Evolutionary conservation across 2,113 vertebrate species (phyloP), one percentile per base, ranked within the genome.

Genomic region (Amazona vittata): DNA sequence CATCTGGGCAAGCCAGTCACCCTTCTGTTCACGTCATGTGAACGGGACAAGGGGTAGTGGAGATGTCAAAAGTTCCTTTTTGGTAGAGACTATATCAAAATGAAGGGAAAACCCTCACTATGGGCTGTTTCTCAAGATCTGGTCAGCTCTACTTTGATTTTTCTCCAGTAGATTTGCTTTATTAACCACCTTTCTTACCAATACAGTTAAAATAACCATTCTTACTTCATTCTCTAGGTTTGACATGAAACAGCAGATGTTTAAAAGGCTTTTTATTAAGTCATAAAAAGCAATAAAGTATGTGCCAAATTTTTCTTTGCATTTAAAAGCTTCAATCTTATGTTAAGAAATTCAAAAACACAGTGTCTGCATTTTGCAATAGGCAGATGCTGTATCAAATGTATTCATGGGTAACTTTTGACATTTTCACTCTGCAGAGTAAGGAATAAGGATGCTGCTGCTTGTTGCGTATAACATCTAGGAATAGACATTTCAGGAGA

Each of bases 391-490:
- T 94, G 93, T 86, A 86, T 4, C 93, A 65, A 81, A 60, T 70
- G 76, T 71, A 47, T 43, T 84, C 41, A 64, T 20, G 24, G 60
- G 73, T 92, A 95, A 97, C 95, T 95, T 96, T 83, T 94, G 93
- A 96, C 96, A 91, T 94, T 96, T 96, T 94, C 95, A 95, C 90
- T 97, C 75, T 83, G 68, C 87, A 96, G 63, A 93, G 83, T 74
- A 91, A 90, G 89, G 82, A 82, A 31, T 10, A 33, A 59, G 60
- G 96, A n/a, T 12, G 78, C 4, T 81, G 20, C 29, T 62, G 71
- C 65, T 90, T 24, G 60, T 73, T 93, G 53, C 55, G 26, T 52
- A 20, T 21, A 16, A 24, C 53, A 41, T 93, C 71, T 62, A 82
- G 76, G 71, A 65, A 67, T n/a, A 43, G 1, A 71, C 57, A 19